Evolutionary conservation across 2,888 invertebrate genomes (phyloP).

Genomic region (Conomelus anceps): DNA sequence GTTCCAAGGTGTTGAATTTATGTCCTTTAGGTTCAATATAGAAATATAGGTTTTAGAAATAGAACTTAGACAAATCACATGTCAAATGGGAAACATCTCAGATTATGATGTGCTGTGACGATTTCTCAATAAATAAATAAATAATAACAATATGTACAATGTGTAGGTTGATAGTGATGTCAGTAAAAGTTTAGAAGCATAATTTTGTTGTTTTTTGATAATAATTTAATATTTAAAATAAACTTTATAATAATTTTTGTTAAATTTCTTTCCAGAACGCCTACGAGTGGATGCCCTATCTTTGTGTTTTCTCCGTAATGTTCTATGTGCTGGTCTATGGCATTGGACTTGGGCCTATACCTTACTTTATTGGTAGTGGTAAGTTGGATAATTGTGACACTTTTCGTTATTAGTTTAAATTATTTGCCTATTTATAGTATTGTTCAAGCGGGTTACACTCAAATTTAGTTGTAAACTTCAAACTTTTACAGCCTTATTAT

Average conservation of each 20-base stretch:
- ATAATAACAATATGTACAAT: too few relatives aligned
- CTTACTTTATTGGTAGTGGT: conserved; percentile 78
- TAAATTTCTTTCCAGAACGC: conserved; percentile 54
- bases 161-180: too few relatives aligned
- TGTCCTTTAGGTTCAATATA: too few relatives aligned
- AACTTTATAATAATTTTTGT: not conserved
- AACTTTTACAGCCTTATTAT: too few relatives aligned
- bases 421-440: not conserved
- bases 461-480: too few relatives aligned
- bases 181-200: not conserved
- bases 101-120: too few relatives aligned
- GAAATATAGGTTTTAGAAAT: too few relatives aligned
- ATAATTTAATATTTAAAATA: not conserved
- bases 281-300: conserved; percentile 60
- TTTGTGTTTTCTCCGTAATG: conserved; percentile 63
- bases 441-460: too few relatives aligned
- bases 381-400: conserved; percentile 32
- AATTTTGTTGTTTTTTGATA: not conserved
- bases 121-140: too few relatives aligned
- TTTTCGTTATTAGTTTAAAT: not conserved
- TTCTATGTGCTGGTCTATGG: conserved; percentile 74
- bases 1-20: too few relatives aligned
- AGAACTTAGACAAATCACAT: too few relatives aligned
- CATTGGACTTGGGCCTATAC: conserved; percentile 78
- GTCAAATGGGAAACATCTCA: too few relatives aligned